Percentiles rank a stretch among this genome's conserved stretches.
Conservation (phyloP, 2,888 invertebrate genomes). For the Leucophora obtusa region DNA sequence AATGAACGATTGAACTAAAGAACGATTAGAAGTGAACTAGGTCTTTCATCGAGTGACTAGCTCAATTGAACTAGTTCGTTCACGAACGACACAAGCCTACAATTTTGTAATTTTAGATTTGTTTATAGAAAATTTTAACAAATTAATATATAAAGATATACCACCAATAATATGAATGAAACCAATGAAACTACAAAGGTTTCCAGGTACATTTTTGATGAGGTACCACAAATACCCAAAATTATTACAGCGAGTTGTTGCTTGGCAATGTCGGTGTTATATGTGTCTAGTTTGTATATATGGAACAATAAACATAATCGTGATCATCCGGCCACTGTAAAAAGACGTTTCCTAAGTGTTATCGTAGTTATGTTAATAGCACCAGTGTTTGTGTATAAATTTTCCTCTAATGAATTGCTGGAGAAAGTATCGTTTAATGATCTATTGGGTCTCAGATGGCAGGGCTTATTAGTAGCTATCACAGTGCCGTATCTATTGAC, state of each 20-base stretch:
- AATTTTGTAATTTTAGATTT: conserved; percentile 28
- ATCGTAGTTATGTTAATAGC: conserved; percentile 89
- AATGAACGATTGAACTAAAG: too few species aligned
- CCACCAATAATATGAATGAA: conserved; percentile 48
- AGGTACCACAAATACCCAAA: conserved; percentile 76
- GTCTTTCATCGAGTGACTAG: too few species aligned
- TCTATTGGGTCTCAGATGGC: conserved; percentile 86
- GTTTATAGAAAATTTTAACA: conserved; percentile 1
- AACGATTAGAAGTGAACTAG: too few species aligned
- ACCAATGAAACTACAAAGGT: conserved; percentile 46
- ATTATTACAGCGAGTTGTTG: conserved; percentile 85
- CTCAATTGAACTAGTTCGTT: too few species aligned
- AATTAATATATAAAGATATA: background rate
- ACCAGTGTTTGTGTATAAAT: conserved; percentile 87
- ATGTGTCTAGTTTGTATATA: conserved; percentile 92
- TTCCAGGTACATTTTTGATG: conserved; percentile 40
- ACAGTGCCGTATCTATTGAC: conserved; percentile 88
- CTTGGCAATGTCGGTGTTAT: conserved; percentile 86
- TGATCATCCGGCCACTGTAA: conserved; percentile 93
- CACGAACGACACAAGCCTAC: too few species aligned
- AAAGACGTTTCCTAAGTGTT: conserved; percentile 91
- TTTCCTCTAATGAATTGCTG: conserved; percentile 83
- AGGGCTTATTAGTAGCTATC: conserved; percentile 86
- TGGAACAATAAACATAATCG: conserved; percentile 90
- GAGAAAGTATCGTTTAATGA: conserved; percentile 83